These are phyloP conservation scores for Brachyhypopomus occidentalis DNA, from an alignment of 2,113 vertebrate species.

Conservation along the genomic window DNA sequence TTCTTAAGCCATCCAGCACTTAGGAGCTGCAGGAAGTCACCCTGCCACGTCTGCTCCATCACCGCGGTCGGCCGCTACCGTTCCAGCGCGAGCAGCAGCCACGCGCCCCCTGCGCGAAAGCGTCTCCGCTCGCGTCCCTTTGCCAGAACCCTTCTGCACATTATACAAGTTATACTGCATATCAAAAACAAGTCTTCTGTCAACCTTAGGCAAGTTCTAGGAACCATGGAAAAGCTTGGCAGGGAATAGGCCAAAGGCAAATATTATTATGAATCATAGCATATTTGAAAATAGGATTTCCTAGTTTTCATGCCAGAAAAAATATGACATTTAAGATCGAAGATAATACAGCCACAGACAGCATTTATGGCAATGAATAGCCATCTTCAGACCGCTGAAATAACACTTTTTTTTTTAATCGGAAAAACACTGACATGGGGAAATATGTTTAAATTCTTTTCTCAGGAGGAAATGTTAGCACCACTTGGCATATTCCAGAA, in stretches of 20 bases:
- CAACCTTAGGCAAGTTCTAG: slow-evolving; percentile 50
- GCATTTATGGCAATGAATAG: slow-evolving; percentile 66
- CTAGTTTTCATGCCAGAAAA: slow-evolving; percentile 57
- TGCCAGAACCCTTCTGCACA: slow-evolving; percentile 11
- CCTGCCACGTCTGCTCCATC: slow-evolving; percentile 49
- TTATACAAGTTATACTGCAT: slow-evolving; percentile 48
- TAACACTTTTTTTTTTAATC: slow-evolving; percentile 46
- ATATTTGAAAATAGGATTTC: slow-evolving; percentile 61
- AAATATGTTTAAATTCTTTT: slow-evolving; percentile 65
- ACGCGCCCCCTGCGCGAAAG: slow-evolving; percentile 19
- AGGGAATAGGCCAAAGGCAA: slow-evolving; percentile 60
- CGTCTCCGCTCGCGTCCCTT: not conserved
- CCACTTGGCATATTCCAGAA: slow-evolving; percentile 59
- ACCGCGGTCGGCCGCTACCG: slow-evolving; percentile 32
- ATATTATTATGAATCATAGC: slow-evolving; percentile 63
- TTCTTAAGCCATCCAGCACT: slow-evolving; percentile 65
- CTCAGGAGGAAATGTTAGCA: slow-evolving; percentile 51
- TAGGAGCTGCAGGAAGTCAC: slow-evolving; percentile 14
- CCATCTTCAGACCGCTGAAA: slow-evolving; percentile 63
- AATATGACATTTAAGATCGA: slow-evolving; percentile 60
- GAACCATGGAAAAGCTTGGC: slow-evolving; percentile 44
- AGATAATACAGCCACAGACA: slow-evolving; percentile 61
- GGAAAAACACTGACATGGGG: slow-evolving; percentile 53
- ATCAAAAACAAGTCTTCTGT: slow-evolving; percentile 39
- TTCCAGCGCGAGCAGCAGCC: slow-evolving; percentile 6